Conservation (phyloP, 1,140 invertebrate species). For the Dreissena polymorpha region DNA sequence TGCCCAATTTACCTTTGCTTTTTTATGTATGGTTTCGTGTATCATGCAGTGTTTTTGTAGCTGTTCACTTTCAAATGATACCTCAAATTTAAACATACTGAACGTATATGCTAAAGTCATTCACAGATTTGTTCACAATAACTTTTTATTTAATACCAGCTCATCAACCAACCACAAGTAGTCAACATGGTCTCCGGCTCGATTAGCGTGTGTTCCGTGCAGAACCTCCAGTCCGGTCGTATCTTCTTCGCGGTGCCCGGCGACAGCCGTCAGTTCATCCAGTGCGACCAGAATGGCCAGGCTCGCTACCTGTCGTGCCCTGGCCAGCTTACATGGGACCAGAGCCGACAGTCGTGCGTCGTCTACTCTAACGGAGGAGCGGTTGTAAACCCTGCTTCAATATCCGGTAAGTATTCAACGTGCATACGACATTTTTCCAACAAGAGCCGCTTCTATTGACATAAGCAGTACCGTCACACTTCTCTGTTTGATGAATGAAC, state of each 20-base stretch:
- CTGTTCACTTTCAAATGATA: no score
- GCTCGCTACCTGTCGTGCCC: constrained; percentile 22
- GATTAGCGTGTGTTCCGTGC: constrained; percentile 44
- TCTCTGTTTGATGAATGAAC: not conserved
- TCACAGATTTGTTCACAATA: not conserved
- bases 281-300: constrained; percentile 23
- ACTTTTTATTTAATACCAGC: not conserved
- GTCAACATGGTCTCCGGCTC: not conserved
- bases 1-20: no score
- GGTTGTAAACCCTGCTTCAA: not conserved
- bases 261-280: constrained; percentile 26
- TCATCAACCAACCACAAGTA: not conserved
- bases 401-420: not conserved
- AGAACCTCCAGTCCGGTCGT: constrained; percentile 33
- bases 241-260: constrained; percentile 55
- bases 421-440: not conserved
- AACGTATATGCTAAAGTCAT: not conserved
- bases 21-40: no score
- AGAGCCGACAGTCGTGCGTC: constrained; percentile 39
- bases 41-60: no score
- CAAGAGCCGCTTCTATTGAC: not conserved
- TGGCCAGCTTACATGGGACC: constrained; percentile 24
- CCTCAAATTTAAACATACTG: not conserved
- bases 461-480: not conserved
- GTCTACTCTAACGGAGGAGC: not conserved